Evolutionary conservation across 2,797 vertebrate genomes (phyloP), one percentile per base, ranked within the genome.

Genomic region (Gouania willdenowi): DNA sequence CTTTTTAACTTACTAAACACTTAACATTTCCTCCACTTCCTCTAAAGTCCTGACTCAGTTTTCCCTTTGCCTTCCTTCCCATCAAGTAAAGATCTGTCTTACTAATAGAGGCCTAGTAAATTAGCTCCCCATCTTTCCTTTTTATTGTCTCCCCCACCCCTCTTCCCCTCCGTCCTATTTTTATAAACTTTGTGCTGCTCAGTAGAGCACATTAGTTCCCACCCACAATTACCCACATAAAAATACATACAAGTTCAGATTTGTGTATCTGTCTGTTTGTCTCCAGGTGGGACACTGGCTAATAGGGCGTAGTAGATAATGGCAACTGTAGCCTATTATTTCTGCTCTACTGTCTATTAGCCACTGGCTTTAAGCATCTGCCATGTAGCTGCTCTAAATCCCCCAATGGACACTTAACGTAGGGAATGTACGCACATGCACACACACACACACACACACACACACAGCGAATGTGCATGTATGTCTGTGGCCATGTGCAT

Each of bases 341-440:
- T 75, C 69, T 81, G 77, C 74, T 79, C 75, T 70, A 67, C 65
- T 75, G 75, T 82, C 79, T 80, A 79, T 85, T 79, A 71, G 75
- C 81, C 77, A 72, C 71, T 75, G 79, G 81, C 83, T 82, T 76
- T 55, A 64, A 83, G 75, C 81, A 84, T 81, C 79, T 84, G 83
- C 66, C 71, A 66, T 52, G 59, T 58, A 71, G 74, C 57, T 45
- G 56, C 69, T 71, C 57, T 22, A 51, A 61, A 65, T 71, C 73
- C 62, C 62, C 66, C 66, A 76, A 34, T 62, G 67, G 69, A 77
- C 59, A 63, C 71, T 68, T 57, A 59, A 29, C 57, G 71, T 59
- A 53, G 33, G 37, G 6, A 54, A 71, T 35, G 46, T 56, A 58
- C 55, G 46, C 29, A 78, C 37, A 68, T 13, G 4, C 19, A 4